Evolutionary conservation across 1,140 invertebrate species (phyloP), one percentile per base, ranked within the genome.

Genomic region (Phocides pigmalion): DNA sequence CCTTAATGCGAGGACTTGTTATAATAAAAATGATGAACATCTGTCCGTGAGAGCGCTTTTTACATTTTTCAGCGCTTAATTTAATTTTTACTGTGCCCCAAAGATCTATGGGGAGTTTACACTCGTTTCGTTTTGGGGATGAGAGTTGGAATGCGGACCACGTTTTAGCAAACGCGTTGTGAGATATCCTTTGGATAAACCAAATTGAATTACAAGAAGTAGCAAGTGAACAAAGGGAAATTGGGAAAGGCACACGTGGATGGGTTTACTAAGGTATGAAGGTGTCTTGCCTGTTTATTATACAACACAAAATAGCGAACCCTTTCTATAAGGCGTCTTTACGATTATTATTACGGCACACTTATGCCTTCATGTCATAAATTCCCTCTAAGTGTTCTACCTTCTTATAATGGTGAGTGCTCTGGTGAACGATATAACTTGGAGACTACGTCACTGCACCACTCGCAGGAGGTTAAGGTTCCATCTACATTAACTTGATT

Each of bases 11-110:
- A 47, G 44, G 28, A 61, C 56, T 61, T 49, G 56, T 61, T 37
- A 39, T 25, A 61, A 61, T 61, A 49, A 61, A 61, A 61, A 49
- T 61, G 58, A 61, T 61, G 58, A 61, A 39, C 58, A 49, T 61
- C 58, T 61, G 58, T 49, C 58, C 44, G 32, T 49, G 44, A 19
- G n/a, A 11, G 19, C 42, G 56, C 19, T 61, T 58, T 46, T 15
- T 19, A 16, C 17, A 49, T 61, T 61, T 61, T 22, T 41, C 25
- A 16, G 17, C 42, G 42, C 42, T 22, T 47, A 59, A 47, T 59
- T 59, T 47, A 59, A 59, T 59, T 59, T 59, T 59, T 28, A 14
- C 20, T 15, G 9, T n/a, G 25, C 25, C n/a, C n/a, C n/a, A n/a
- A n/a, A n/a, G n/a, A n/a, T 42, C 15, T 4, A 41, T 16, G 16